Evolutionary conservation across 2,888 invertebrate species (phyloP).

Genomic region (Ellobium chinense): DNA sequence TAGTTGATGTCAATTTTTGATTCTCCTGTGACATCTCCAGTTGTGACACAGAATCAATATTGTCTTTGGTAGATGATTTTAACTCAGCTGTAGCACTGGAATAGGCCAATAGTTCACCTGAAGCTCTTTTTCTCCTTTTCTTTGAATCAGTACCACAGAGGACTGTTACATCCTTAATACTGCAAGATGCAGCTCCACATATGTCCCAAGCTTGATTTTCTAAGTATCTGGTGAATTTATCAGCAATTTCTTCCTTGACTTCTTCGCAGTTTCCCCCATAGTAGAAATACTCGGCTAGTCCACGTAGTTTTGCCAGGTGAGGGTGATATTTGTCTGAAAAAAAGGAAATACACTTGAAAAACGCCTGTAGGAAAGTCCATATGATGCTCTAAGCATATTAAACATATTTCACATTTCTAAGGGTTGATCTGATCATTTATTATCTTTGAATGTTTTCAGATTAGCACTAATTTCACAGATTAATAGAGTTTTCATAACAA

Average conservation of each 20-base stretch:
- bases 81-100: too few relatives aligned
- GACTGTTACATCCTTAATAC: conserved; percentile 46
- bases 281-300: conserved; percentile 49
- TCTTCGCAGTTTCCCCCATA: conserved; percentile 47
- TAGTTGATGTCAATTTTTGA: too few relatives aligned
- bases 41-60: too few relatives aligned
- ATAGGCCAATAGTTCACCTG: too few relatives aligned
- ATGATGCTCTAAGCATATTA: too few relatives aligned
- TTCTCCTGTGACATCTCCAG: too few relatives aligned
- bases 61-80: too few relatives aligned
- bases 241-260: conserved; percentile 38
- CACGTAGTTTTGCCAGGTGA: conserved; percentile 45
- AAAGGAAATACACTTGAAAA: neutral
- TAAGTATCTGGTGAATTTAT: conserved; percentile 38
- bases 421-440: too few relatives aligned
- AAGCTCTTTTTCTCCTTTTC: conserved; percentile 25
- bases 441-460: too few relatives aligned
- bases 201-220: conserved; percentile 36
- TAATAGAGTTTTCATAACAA: too few relatives aligned
- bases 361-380: neutral
- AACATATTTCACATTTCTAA: too few relatives aligned
- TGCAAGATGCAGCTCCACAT: conserved; percentile 45
- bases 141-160: conserved; percentile 45
- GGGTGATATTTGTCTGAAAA: conserved; percentile 47
- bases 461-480: too few relatives aligned